phyloP scores from a whole-genome alignment of 2,113 vertebrate genomes.

The Lophura nycthemera region DNA sequence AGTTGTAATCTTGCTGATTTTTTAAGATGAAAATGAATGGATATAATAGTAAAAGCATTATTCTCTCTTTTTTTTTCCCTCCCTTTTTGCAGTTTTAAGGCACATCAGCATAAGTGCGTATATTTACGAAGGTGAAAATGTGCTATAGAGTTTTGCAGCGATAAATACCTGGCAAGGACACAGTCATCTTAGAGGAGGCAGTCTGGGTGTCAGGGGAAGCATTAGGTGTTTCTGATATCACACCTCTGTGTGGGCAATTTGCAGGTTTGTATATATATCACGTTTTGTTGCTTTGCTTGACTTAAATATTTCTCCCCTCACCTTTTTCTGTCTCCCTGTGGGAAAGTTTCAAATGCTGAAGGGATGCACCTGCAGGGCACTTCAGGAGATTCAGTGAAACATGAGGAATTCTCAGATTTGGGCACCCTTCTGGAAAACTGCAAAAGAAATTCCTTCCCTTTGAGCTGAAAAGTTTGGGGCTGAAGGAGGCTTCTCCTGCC shows the following conservation, averaged over 20 bases:
- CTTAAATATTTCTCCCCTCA: not conserved
- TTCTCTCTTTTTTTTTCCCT: not conserved
- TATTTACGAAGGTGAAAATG: not conserved
- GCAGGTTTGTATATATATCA: slow-evolving; percentile 3
- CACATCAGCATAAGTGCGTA: not conserved
- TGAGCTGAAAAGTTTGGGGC: not conserved
- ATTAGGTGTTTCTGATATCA: not conserved
- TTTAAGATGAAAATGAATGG: not conserved
- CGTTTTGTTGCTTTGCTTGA: not conserved
- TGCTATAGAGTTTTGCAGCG: not conserved
- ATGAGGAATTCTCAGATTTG: not conserved
- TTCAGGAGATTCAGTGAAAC: not conserved
- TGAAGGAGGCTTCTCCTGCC: not conserved
- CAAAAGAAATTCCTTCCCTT: not conserved
- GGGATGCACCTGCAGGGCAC: not conserved
- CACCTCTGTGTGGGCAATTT: not conserved
- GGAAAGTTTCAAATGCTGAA: not conserved
- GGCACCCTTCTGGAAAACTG: not conserved
- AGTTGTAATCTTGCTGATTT: not conserved
- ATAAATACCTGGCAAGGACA: not conserved
- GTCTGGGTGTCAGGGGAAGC: not conserved
- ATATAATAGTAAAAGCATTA: not conserved
- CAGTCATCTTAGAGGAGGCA: not conserved
- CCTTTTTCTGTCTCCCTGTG: not conserved
- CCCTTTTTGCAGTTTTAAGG: not conserved